Conservation (phyloP, 2,888 invertebrate genomes). For the Melinaea menophilus region DNA sequence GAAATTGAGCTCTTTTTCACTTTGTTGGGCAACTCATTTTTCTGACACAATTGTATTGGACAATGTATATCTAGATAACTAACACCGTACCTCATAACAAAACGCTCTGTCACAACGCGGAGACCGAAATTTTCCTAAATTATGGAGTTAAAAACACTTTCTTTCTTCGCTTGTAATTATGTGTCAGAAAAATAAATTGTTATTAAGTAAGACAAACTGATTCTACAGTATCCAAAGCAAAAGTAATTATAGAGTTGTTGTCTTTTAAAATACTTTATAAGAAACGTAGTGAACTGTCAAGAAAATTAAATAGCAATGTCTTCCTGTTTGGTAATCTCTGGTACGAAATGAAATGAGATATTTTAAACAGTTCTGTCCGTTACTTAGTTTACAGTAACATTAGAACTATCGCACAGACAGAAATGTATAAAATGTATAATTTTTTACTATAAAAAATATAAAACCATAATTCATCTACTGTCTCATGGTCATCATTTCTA, state of each 20-base stretch:
- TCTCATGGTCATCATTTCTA: too few species aligned
- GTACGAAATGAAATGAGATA: slow-evolving; percentile 12
- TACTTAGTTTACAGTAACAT: background rate
- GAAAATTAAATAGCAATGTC: slow-evolving; percentile 15
- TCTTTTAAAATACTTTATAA: slow-evolving; percentile 13
- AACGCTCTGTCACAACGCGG: slow-evolving; percentile 88
- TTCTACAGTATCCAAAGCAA: background rate
- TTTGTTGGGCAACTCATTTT: background rate
- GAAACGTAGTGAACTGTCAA: slow-evolving; percentile 11
- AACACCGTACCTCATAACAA: slow-evolving; percentile 84
- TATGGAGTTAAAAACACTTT: too few species aligned
- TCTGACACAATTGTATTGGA: background rate
- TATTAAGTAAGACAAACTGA: background rate
- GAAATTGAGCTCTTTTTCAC: slow-evolving; percentile 5
- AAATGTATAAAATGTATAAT: too few species aligned
- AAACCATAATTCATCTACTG: too few species aligned
- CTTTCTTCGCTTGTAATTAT: too few species aligned
- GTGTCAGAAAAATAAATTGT: background rate
- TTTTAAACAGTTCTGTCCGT: background rate
- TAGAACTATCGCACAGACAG: background rate
- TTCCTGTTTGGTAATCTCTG: slow-evolving; percentile 16
- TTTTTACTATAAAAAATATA: too few species aligned
- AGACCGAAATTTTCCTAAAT: slow-evolving; percentile 81
- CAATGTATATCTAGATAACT: slow-evolving; percentile 8
- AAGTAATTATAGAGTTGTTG: background rate